A percentile compares a stretch with the other conserved stretches of the same genome.
Evolutionary conservation across 2,113 vertebrate genomes (phyloP).

Genomic region (Paradoxurus hermaphroditus): DNA sequence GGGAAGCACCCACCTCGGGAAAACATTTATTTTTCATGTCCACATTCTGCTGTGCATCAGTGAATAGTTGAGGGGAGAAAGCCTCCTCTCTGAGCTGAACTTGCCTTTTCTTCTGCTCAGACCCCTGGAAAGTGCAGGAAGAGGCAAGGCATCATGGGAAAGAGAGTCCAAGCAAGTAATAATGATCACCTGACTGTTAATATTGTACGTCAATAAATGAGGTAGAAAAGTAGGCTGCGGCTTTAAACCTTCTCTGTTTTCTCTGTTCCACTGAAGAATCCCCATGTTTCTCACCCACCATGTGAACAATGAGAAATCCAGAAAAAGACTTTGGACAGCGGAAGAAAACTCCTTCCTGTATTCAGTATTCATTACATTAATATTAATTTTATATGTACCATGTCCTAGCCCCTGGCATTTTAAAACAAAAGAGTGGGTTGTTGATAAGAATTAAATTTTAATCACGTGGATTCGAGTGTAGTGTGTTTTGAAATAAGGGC

Average conservation of each 20-base stretch:
- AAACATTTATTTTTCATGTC: background rate
- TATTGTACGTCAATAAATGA: background rate
- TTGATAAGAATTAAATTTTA: constrained; percentile 12
- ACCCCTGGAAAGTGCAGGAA: background rate
- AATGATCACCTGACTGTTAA: background rate
- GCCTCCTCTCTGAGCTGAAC: background rate
- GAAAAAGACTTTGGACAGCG: background rate
- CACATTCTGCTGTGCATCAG: background rate
- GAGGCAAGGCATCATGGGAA: background rate
- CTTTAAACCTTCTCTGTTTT: background rate
- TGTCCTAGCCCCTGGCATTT: background rate
- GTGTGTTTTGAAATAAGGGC: background rate
- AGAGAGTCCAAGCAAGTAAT: background rate
- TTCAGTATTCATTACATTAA: background rate
- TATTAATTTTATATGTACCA: background rate
- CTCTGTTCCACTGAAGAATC: background rate
- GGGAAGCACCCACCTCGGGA: background rate
- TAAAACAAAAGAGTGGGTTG: background rate
- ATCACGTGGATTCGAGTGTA: background rate
- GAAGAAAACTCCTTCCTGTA: background rate
- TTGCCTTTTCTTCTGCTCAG: background rate
- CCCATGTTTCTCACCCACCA: background rate
- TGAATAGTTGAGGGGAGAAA: background rate
- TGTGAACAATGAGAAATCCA: background rate
- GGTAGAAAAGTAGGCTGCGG: background rate